These are phyloP conservation scores for Oreochromis tanganicae DNA, from an alignment of 2,113 vertebrate genomes.

Conservation along the genomic window DNA sequence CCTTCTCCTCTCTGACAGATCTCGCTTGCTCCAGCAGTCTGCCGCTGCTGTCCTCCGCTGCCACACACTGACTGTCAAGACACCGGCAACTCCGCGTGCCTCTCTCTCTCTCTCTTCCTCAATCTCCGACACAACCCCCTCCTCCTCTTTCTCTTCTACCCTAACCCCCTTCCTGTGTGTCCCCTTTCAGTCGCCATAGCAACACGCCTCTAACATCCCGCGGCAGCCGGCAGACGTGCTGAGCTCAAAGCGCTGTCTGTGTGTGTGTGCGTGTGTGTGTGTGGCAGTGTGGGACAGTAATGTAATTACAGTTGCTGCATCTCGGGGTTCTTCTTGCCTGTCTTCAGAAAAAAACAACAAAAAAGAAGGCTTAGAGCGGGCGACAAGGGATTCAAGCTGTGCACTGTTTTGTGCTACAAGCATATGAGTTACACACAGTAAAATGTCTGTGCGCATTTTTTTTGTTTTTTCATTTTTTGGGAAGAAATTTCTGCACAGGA, in stretches of 20 bases:
- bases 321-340: conserved; percentile 26
- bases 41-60: conserved; percentile 1
- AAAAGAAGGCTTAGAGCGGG: neutral
- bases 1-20: neutral
- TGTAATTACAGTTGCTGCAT: conserved; percentile 62
- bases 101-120: conserved; percentile 39
- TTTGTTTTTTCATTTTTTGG: neutral
- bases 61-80: conserved; percentile 52
- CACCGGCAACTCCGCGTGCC: conserved; percentile 48
- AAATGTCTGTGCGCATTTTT: neutral
- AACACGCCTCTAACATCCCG: conserved; percentile 88
- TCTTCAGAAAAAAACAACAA: conserved; percentile 10
- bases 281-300: conserved; percentile 6
- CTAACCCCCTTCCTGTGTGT: conserved; percentile 61
- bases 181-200: conserved; percentile 86
- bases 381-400: conserved; percentile 34
- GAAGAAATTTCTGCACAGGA: neutral
- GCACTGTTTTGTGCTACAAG: conserved; percentile 14
- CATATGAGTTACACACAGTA: neutral
- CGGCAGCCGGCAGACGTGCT: conserved; percentile 75
- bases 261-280: neutral
- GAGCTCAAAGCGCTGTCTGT: conserved; percentile 43
- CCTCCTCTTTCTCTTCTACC: neutral
- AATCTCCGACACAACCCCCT: conserved; percentile 24
- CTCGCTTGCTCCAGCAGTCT: neutral